Base-by-base conservation (phyloP, 2,797 vertebrate species). In the Chelon auratus region DNA sequence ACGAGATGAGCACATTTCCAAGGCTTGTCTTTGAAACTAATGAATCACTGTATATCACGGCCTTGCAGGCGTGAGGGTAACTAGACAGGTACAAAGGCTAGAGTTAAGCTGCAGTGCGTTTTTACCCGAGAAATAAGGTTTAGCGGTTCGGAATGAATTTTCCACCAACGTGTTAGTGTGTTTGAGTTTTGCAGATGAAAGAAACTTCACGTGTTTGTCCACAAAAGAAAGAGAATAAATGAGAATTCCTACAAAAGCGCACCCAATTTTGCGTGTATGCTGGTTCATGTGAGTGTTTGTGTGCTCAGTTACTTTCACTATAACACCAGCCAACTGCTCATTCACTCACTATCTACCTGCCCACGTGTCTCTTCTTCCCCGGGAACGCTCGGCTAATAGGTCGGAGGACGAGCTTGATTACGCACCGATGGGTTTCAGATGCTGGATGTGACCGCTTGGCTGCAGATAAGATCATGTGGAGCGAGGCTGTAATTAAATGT, bases 21-120 rank as follows among this genome's bases (percentile, higher is more conserved):
- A 68, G 61, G 54, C 79, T 73, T 17, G 77, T 82, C 89, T 86
- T 93, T 90, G 89, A 91, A 84, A 81, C 80, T 90, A 92, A 93
- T 90, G 88, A 92, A 87, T 86, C 76, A 73, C 54, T 75, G 77
- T 77, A 14, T 86, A 91, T 84, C 90, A 62, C 84, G 82, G 81
- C 76, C 81, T 71, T 58, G 78, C 85, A 89, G 90, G 80, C 56
- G 22, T 43, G n/a, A 67, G 78, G 56, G 70, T 54, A 87, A 72
- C 72, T 53, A 65, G 65, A 61, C 55, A 76, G 82, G 83, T 84
- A 85, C 78, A 85, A 85, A 90, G 77, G 70, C 68, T 53, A 45
- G 47, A 71, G 79, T 74, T 68, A 78, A 88, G 62, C 81, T 73
- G 78, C 61, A 30, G 61, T 12, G 80, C 69, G 73, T 78, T 75